phyloP scores from a whole-genome alignment of 2,888 invertebrate species.

The Idaea dimidiata region DNA sequence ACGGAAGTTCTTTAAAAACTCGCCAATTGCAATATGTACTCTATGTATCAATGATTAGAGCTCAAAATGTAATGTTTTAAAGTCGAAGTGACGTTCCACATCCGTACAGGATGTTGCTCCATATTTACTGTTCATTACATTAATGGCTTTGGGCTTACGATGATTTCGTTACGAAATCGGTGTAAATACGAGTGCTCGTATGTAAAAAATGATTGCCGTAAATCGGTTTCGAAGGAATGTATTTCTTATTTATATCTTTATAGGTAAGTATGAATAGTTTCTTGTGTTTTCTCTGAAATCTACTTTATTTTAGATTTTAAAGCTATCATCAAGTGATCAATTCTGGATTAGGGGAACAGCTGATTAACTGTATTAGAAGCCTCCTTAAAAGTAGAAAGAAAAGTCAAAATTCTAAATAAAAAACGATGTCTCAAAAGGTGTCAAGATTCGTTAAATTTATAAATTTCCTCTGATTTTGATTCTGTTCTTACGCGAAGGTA shows the following conservation, averaged over 20 bases:
- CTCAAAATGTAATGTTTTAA: background rate
- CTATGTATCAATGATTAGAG: background rate
- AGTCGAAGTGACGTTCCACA: constrained; percentile 54
- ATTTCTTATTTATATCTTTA: background rate
- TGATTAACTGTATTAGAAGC: too few relatives aligned
- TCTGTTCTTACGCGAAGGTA: too few relatives aligned
- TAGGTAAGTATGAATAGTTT: too few relatives aligned
- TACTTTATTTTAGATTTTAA: too few relatives aligned
- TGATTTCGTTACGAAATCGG: constrained; percentile 63
- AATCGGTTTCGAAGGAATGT: constrained; percentile 34
- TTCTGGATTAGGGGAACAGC: background rate
- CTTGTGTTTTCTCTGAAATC: background rate
- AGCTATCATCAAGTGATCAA: constrained; percentile 1
- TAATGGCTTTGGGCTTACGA: constrained; percentile 57
- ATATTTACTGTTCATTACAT: constrained; percentile 70
- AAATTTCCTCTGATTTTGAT: too few relatives aligned
- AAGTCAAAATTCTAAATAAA: too few relatives aligned
- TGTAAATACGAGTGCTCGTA: constrained; percentile 31
- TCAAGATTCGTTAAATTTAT: too few relatives aligned
- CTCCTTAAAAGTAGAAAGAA: too few relatives aligned
- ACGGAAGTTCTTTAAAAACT: background rate
- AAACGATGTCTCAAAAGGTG: too few relatives aligned
- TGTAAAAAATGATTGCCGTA: constrained; percentile 14
- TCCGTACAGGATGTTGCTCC: constrained; percentile 74
- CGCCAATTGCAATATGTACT: constrained; percentile 15